Base-by-base conservation (phyloP, 2,113 vertebrate species). In the Gymnogyps californianus region DNA sequence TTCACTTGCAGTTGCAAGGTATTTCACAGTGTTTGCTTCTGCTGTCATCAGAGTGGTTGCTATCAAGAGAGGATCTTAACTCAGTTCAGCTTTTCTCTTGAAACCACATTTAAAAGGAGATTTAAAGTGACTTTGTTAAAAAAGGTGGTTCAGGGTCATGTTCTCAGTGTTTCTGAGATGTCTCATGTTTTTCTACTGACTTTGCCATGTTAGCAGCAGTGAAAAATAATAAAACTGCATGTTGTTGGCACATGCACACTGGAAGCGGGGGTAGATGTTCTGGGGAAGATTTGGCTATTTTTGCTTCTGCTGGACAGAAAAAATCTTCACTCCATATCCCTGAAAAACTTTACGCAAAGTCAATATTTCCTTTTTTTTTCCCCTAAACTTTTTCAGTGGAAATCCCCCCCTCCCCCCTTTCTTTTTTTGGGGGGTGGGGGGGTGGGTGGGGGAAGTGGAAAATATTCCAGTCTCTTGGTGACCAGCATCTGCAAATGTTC, bases 141-240 rank as follows among this genome's bases (percentile, higher is more conserved):
- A 44, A 79, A 93, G 93, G 81, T 85, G 42, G 11, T 46, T 94
- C 29, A n/a, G 70, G 92, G 94, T 93, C 61, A 79, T 52, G 61
- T 94, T 96, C 93, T 89, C 66, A 10, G 1, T 54, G 77, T 81
- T 95, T 90, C 83, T 93, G 89, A 79, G 81, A 52, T 83, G 89
- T 36, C 75, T 95, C 40, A 16, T 76, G 75, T 54, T 94, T 96
- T 96, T 96, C 83, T 97, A 96, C 97, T 96, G 94, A 95, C 77
- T 97, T 57, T 93, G 91, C 89, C 70, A 8, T 93, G 80, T 89
- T 87, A 96, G 74, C 46, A 71, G 81, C 86, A 89, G 89, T 0
- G 1, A 92, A 86, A 93, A 87, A 38, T 95, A 86, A 83, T 87
- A 86, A 94, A 94, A 59, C 72, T 94, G 28, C 76, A 29, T 86